Percentiles rank a stretch among this genome's conserved stretches.
These are phyloP conservation scores for Drosophila austrosaltans DNA, from an alignment of 2,888 invertebrate species.

Conservation along the genomic window DNA sequence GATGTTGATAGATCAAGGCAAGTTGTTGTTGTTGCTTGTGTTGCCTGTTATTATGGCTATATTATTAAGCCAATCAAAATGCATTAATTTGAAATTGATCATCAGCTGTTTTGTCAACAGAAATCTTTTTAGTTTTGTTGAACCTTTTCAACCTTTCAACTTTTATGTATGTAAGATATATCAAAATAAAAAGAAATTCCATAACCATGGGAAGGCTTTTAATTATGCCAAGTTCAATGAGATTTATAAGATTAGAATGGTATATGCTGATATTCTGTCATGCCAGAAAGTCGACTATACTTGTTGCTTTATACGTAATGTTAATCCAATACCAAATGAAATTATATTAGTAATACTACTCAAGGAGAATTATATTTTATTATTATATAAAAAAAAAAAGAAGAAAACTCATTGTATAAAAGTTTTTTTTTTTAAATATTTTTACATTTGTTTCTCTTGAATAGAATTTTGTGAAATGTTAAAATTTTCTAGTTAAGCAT, in stretches of 20 bases:
- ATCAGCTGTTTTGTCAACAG: conserved; percentile 60
- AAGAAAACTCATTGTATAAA: too few relatives aligned
- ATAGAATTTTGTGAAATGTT: too few relatives aligned
- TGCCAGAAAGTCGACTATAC: conserved; percentile 2
- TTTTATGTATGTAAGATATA: neutral
- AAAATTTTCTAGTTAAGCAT: neutral
- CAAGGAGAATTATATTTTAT: too few relatives aligned
- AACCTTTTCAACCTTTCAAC: neutral
- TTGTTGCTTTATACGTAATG: neutral
- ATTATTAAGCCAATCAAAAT: conserved; percentile 70
- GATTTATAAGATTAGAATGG: neutral
- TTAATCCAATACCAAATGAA: too few relatives aligned
- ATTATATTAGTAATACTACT: too few relatives aligned
- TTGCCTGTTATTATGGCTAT: conserved; percentile 50
- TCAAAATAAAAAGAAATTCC: neutral
- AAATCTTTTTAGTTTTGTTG: neutral
- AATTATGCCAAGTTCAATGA: conserved; percentile 7
- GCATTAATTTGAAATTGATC: conserved; percentile 64
- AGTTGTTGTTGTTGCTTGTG: conserved; percentile 11
- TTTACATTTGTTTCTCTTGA: too few relatives aligned
- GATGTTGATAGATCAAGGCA: conserved; percentile 65
- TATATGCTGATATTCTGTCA: neutral
- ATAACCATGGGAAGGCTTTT: neutral
- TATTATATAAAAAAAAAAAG: too few relatives aligned
- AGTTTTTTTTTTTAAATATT: too few relatives aligned